phyloP scores from a whole-genome alignment of 2,797 vertebrate species.

The Megalops cyprinoides region DNA sequence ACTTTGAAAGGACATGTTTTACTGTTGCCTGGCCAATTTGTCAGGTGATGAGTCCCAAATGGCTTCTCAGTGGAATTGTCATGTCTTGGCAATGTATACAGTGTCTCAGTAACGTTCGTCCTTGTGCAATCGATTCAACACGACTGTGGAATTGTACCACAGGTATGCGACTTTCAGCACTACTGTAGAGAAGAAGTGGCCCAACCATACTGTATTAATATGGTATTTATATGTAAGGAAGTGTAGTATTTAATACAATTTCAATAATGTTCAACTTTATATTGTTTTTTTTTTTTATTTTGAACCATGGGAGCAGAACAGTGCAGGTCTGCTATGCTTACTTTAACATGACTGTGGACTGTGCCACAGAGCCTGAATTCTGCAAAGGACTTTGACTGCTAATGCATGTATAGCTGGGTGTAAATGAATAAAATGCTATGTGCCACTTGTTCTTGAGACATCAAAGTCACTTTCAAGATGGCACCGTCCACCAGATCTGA shows the following conservation, averaged over 20 bases:
- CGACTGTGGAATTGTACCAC: conserved; percentile 18
- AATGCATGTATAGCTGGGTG: conserved; percentile 52
- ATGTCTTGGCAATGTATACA: conserved; percentile 5
- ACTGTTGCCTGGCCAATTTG: conserved; percentile 1
- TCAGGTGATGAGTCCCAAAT: conserved; percentile 11
- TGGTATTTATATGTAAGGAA: conserved; percentile 1
- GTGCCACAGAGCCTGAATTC: too few species aligned
- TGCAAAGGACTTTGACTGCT: too few species aligned
- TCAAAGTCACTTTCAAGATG: conserved; percentile 65
- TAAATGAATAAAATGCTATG: conserved; percentile 62
- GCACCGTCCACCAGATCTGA: conserved; percentile 43
- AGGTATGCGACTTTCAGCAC: not conserved
- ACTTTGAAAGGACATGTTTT: not conserved
- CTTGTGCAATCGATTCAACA: conserved; percentile 18
- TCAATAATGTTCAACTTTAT: too few species aligned
- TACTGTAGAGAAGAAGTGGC: not conserved
- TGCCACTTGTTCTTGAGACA: conserved; percentile 51
- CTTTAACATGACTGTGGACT: conserved; percentile 44
- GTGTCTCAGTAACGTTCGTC: not conserved
- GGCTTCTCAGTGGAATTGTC: conserved; percentile 10
- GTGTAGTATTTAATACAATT: too few species aligned
- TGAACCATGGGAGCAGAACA: too few species aligned
- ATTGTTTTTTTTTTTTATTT: too few species aligned
- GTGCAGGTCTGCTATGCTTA: conserved; percentile 26
- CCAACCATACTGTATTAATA: not conserved